These are phyloP conservation scores for Strongylocentrotus purpuratus DNA, from an alignment of 35 echinoderm and acorn worm genomes.

Conservation along the genomic window DNA sequence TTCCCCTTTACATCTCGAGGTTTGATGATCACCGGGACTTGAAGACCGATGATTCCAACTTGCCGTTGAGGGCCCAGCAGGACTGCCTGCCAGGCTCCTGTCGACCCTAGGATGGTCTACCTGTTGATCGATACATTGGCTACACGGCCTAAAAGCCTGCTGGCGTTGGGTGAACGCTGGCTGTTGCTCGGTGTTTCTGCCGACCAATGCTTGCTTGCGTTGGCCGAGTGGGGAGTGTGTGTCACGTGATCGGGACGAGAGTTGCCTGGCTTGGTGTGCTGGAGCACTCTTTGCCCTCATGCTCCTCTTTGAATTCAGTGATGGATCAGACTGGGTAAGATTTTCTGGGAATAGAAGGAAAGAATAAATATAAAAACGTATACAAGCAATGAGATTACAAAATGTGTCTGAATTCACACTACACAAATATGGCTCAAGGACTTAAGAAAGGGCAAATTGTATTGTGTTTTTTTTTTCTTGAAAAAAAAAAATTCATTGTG, in stretches of 20 bases:
- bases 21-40: not conserved
- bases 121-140: not conserved
- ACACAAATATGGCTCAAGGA: too few relatives aligned
- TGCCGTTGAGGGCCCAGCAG: not conserved
- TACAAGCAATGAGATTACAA: not conserved
- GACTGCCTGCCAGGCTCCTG: not conserved
- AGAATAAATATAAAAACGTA: not conserved
- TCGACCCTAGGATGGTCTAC: not conserved
- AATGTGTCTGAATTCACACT: too few relatives aligned
- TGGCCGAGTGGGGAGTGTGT: constrained; percentile 12
- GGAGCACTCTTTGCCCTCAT: constrained; percentile 60
- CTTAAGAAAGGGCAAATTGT: too few relatives aligned
- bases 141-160: not conserved
- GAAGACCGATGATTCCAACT: not conserved
- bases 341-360: constrained; percentile 10
- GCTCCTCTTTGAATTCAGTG: not conserved
- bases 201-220: constrained; percentile 41
- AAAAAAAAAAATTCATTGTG: too few relatives aligned
- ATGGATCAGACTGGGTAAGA: constrained; percentile 42
- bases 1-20: not conserved
- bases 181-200: constrained; percentile 10
- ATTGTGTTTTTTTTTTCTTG: too few relatives aligned
- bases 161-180: not conserved
- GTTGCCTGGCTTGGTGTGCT: not conserved
- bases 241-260: not conserved